These are phyloP conservation scores for Seira sanloemensis DNA, from an alignment of 2,888 invertebrate species.

Conservation along the genomic window DNA sequence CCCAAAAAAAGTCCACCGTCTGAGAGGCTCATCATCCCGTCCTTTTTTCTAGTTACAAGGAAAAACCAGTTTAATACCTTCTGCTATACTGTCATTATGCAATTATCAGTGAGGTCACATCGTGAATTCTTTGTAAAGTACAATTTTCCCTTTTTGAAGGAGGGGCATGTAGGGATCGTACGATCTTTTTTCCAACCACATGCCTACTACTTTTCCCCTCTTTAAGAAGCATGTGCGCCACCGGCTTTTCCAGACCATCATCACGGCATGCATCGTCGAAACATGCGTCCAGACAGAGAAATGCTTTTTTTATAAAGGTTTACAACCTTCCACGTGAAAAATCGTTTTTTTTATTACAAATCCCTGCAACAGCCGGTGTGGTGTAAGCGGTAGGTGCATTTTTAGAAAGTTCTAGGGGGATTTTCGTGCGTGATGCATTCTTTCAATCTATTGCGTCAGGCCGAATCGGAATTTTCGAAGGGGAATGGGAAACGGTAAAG, in stretches of 20 bases:
- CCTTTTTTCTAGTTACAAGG: not conserved
- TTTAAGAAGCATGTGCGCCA: not conserved
- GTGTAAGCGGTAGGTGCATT: too few relatives aligned
- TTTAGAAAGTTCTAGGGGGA: too few relatives aligned
- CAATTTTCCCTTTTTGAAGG: not conserved
- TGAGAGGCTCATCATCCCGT: too few relatives aligned
- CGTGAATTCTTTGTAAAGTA: not conserved
- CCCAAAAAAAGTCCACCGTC: too few relatives aligned
- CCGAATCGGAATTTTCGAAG: too few relatives aligned
- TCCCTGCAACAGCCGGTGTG: too few relatives aligned
- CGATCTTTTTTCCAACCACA: not conserved
- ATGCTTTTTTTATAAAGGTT: not conserved
- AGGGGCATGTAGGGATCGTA: conserved; percentile 2
- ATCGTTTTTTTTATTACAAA: too few relatives aligned
- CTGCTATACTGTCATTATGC: conserved; percentile 8
- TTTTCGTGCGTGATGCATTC: too few relatives aligned
- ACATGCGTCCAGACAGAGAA: conserved; percentile 9
- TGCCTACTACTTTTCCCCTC: not conserved
- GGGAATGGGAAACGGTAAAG: too few relatives aligned
- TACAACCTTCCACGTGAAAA: conserved; percentile 11
- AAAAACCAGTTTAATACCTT: not conserved
- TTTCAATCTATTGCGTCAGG: too few relatives aligned
- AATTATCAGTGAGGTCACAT: conserved; percentile 11
- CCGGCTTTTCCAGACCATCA: not conserved
- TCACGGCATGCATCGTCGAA: not conserved